Conservation (phyloP, 2,797 vertebrate species). For the Pelodytes ibericus region DNA sequence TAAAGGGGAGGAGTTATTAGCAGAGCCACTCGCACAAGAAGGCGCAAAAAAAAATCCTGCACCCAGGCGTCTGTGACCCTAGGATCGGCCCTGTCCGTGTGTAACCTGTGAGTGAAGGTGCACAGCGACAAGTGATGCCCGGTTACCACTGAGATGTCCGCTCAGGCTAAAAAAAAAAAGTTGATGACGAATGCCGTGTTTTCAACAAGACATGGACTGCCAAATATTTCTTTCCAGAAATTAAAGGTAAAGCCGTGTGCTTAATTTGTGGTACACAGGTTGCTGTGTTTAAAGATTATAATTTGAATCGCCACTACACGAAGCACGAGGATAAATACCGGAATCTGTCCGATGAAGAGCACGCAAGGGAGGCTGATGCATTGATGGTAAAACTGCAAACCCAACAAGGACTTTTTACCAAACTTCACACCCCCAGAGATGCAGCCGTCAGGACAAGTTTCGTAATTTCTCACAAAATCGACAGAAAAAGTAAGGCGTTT, state of each 20-base stretch:
- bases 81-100: no score
- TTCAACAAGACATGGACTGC: no score
- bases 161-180: no score
- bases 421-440: constrained; percentile 13
- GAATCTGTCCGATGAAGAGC: neutral
- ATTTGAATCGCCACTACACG: constrained; percentile 19
- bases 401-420: constrained; percentile 15
- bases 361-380: neutral
- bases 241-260: neutral
- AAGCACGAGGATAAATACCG: constrained; percentile 4
- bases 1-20: no score
- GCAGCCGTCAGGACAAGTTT: constrained; percentile 6
- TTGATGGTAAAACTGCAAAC: constrained; percentile 13
- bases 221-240: neutral
- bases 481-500: constrained; percentile 1
- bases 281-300: constrained; percentile 14
- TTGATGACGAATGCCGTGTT: no score
- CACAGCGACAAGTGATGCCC: no score
- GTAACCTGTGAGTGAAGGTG: no score
- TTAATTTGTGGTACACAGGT: constrained; percentile 4
- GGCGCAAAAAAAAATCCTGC: no score
- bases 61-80: no score
- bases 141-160: no score
- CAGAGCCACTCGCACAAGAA: no score
- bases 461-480: constrained; percentile 9